A percentile compares a stretch with the other conserved stretches of the same genome.
Evolutionary conservation across 2,797 vertebrate genomes (phyloP).

Genomic region (Bovichtus diacanthus): DNA sequence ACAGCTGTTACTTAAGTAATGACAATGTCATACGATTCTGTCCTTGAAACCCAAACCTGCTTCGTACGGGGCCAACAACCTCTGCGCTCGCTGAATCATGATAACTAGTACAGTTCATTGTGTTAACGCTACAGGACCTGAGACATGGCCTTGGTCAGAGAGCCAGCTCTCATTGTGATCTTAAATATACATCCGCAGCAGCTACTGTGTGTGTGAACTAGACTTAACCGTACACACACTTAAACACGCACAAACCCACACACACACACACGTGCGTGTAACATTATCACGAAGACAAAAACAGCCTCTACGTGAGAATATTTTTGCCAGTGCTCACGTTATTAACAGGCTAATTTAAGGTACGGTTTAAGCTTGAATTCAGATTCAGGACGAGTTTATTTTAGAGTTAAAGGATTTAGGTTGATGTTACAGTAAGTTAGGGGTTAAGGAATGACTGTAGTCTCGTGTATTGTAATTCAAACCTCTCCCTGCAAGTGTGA

Average conservation of each 20-base stretch:
- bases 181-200: constrained; percentile 52
- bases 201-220: constrained; percentile 15
- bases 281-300: constrained; percentile 11
- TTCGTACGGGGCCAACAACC: constrained; percentile 51
- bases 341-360: neutral
- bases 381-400: neutral
- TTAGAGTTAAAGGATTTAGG: constrained; percentile 7
- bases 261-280: neutral
- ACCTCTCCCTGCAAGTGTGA: constrained; percentile 19
- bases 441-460: constrained; percentile 6
- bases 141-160: constrained; percentile 33
- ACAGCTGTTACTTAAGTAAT: constrained; percentile 73
- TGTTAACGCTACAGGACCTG: constrained; percentile 49
- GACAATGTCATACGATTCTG: constrained; percentile 73
- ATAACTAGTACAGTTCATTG: constrained; percentile 50
- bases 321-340: neutral
- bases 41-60: constrained; percentile 71
- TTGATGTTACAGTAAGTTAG: neutral
- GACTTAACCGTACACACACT: neutral
- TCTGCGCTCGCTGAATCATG: constrained; percentile 59
- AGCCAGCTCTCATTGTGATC: constrained; percentile 47
- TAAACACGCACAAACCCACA: constrained; percentile 7
- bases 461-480: constrained; percentile 38
- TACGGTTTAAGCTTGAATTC: neutral
- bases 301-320: neutral